Evolutionary conservation across 1,140 invertebrate genomes (phyloP), one percentile per base, ranked within the genome.

Genomic region (Diprion similis): DNA sequence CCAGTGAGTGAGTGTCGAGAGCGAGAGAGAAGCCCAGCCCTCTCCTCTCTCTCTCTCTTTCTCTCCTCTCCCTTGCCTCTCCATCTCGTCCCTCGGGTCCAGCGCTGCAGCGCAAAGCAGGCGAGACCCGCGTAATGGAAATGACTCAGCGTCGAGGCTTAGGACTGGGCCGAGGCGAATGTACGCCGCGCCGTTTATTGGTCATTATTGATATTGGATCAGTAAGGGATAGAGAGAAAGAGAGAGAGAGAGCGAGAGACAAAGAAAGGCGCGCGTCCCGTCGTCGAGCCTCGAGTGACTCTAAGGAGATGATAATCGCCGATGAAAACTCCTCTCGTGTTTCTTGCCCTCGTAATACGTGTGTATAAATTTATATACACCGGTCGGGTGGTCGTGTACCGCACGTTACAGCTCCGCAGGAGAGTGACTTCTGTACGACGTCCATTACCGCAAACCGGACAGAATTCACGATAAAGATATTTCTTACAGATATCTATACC

Each of bases 161-260:
- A 59, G 51, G 51, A 59, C 51, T 8, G 51, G 51, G 11, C 51
- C 51, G 51, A 59, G 51, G 51, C n/a, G 51, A 59, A 59, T 45
- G 19, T 68, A 68, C 10, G 18, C 66, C 66, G 66, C 11, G 37
- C 66, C 17, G 66, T 68, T 59, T 59, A 59, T 59, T 59, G 51
- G 51, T 59, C 51, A 59, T 59, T 59, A 59, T 59, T 59, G 51
- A 59, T 59, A 59, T 59, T 59, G 51, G 51, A 59, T 59, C 51
- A 17, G 51, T 15, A 8, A 68, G 11, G 11, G 66, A 47, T 66
- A 71, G 68, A 68, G 79, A 79, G 76, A 79, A 75, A 79, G 75
- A 78, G 72, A 82, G 75, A 72, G 74, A 78, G 70, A 74, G 68
- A 46, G 64, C 71, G 13, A 64, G 17, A 64, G 13, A 15, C 2